These are phyloP conservation scores for Connochaetes taurinus DNA, from an alignment of 2,113 vertebrate genomes.

Conservation along the genomic window DNA sequence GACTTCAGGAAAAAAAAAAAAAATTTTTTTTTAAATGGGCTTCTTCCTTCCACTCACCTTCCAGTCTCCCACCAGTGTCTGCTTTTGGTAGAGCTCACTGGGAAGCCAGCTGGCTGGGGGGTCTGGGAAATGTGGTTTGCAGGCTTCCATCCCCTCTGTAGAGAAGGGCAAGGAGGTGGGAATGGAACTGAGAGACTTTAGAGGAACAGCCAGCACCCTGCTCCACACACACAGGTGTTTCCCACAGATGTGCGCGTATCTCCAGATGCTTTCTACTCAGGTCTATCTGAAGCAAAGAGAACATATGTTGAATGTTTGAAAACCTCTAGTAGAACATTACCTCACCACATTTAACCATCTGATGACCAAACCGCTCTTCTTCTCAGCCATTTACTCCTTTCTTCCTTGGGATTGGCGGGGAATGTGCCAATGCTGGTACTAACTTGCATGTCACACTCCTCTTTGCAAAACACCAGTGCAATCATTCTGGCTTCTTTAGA, in stretches of 20 bases:
- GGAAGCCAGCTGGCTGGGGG: not conserved
- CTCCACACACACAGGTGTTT: not conserved
- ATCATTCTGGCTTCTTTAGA: not conserved
- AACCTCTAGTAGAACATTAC: constrained; percentile 12
- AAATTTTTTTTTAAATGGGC: not conserved
- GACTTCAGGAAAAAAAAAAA: not conserved
- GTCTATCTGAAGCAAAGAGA: constrained; percentile 16
- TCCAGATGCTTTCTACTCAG: constrained; percentile 39
- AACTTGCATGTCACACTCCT: not conserved
- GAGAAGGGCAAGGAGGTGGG: not conserved
- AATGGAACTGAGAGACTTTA: not conserved
- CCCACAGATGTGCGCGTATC: not conserved
- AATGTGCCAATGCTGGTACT: not conserved
- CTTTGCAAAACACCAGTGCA: not conserved
- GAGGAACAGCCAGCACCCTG: not conserved
- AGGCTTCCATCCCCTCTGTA: not conserved
- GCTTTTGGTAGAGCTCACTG: not conserved
- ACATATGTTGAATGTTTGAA: constrained; percentile 1
- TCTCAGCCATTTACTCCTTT: not conserved
- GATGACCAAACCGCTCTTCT: not conserved
- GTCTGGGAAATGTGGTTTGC: not conserved
- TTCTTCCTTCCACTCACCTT: not conserved
- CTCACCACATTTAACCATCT: not conserved
- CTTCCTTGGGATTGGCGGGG: not conserved
- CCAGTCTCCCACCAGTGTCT: not conserved